Base-by-base conservation (phyloP, 2,888 invertebrate species). In the Julus scanicus region DNA sequence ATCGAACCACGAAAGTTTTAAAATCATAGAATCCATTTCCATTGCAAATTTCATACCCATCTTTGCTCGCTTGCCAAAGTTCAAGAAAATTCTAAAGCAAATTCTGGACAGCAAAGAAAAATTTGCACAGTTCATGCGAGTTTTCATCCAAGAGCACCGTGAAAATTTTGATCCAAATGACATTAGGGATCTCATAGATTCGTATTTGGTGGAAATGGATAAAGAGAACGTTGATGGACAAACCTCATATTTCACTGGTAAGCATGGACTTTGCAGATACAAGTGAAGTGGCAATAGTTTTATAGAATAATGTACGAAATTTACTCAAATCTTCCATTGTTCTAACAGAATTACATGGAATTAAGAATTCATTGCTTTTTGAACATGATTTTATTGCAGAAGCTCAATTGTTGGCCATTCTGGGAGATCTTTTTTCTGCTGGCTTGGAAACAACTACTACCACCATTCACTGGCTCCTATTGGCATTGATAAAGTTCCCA, bases 351-450 rank as follows among this genome's bases (percentile, higher is more conserved):
- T 1, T 29, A 29, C 29, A 29, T 1, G 29, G 29, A 44, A 44
- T 29, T 29, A 44, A 44, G 8, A 44, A 44, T 44, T 44, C 44
- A 29, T 0, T 29, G 29, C 29, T 29, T 44, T 53, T 53, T 53
- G 4, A 13, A 17, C 15, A 1, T 13, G 4, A 17, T 15, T 15
- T 17, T 53, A 1, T 71, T 87, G 5, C 71, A 89, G 89, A 89
- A 40, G 29, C 49, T 13, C 97, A 97, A 91, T 93, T 96, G 91
- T 92, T 94, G 90, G 96, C 95, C 91, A 93, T 97, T 49, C 91
- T 97, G 89, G 96, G 96, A 2, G 97, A 97, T 92, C 93, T 97
- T 91, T 96, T 96, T 91, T 97, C 97, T 0, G 97, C 97, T 17
- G 96, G 97, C 6, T 94, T 96, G 87, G 97, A 97, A 91, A 97